Conservation (phyloP, 2,113 vertebrate genomes). For the Gorilla gorilla region DNA sequence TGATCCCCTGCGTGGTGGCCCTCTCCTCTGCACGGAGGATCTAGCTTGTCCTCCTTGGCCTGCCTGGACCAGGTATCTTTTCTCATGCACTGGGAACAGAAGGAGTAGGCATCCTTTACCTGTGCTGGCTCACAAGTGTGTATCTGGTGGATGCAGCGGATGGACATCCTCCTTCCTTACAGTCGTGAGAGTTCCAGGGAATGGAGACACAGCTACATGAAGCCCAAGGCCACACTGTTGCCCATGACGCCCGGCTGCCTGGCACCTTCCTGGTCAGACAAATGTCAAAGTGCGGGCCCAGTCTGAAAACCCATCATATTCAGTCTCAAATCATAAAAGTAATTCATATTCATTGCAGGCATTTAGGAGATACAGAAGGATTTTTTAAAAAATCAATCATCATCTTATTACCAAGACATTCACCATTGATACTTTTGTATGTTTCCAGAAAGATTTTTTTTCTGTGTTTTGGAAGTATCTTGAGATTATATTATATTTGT, state of each 20-base stretch:
- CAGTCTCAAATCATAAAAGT: neutral
- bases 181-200: too few species aligned
- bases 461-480: conserved; percentile 18
- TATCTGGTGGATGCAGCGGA: neutral
- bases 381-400: neutral
- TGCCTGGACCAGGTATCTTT: neutral
- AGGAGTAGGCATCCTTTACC: too few species aligned
- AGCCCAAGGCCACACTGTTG: neutral
- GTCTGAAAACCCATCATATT: neutral
- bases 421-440: neutral
- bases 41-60: neutral
- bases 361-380: neutral
- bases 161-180: neutral
- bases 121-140: neutral
- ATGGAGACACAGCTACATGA: neutral
- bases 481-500: neutral
- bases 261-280: neutral
- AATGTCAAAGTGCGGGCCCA: neutral
- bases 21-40: neutral
- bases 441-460: neutral
- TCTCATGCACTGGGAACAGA: too few species aligned
- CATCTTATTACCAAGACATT: neutral
- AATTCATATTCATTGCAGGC: neutral
- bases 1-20: too few species aligned
- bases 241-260: neutral